These are phyloP conservation scores for Lathronympha strigana DNA, from an alignment of 2,888 invertebrate genomes.

Conservation along the genomic window DNA sequence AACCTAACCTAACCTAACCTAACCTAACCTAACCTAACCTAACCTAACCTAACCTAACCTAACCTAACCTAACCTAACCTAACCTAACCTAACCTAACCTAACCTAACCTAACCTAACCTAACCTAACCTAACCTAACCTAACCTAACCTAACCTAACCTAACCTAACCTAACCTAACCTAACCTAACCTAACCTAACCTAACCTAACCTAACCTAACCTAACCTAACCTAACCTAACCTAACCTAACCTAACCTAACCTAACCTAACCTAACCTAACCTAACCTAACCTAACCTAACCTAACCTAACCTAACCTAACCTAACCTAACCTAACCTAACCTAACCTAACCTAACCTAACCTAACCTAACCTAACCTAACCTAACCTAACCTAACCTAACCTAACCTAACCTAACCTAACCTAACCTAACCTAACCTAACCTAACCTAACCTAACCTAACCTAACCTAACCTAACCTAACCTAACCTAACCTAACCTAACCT, in stretches of 20 bases:
- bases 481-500: constrained; percentile 6
- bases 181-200: constrained; percentile 6
- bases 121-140: constrained; percentile 6
- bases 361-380: constrained; percentile 6
- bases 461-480: constrained; percentile 6
- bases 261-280: constrained; percentile 6
- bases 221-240: constrained; percentile 6
- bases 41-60: constrained; percentile 6
- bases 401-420: constrained; percentile 6
- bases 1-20: constrained; percentile 6
- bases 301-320: constrained; percentile 6
- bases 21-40: constrained; percentile 6
- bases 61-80: constrained; percentile 6
- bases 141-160: constrained; percentile 6
- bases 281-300: constrained; percentile 6
- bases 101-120: constrained; percentile 6
- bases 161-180: constrained; percentile 6
- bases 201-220: constrained; percentile 6
- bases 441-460: constrained; percentile 6
- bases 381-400: constrained; percentile 6
- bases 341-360: constrained; percentile 6
- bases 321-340: constrained; percentile 6
- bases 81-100: constrained; percentile 6
- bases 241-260: constrained; percentile 6
- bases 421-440: constrained; percentile 6